Percentiles rank a stretch among this genome's conserved stretches.
Evolutionary conservation across 1,140 invertebrate genomes (phyloP).

Genomic region (Oryctes rhinoceros): DNA sequence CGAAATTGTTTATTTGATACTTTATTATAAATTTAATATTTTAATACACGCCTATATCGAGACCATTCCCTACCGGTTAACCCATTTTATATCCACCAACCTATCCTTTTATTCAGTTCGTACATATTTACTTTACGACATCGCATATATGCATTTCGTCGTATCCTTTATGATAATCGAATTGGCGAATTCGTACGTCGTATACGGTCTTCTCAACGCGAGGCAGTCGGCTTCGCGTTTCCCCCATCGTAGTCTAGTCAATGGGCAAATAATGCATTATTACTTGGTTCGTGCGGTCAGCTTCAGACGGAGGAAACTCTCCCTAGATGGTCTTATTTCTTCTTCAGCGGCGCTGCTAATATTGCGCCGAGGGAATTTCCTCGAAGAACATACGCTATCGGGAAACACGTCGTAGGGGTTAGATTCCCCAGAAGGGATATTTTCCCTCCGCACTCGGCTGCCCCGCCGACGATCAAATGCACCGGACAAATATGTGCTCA

Average conservation of each 20-base stretch:
- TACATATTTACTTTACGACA: too few relatives aligned
- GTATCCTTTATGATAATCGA: slow-evolving; percentile 9
- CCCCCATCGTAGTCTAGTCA: neutral
- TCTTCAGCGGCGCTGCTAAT: neutral
- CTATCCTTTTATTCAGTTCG: too few relatives aligned
- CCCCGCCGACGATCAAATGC: neutral
- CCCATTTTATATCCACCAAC: too few relatives aligned
- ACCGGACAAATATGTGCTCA: neutral
- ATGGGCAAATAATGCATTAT: slow-evolving; percentile 7
- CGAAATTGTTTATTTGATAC: too few relatives aligned
- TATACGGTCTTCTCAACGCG: neutral
- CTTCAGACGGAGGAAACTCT: neutral
- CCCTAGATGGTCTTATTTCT: slow-evolving; percentile 9
- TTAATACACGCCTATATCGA: too few relatives aligned
- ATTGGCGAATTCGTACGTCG: neutral
- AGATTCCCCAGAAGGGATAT: slow-evolving; percentile 13
- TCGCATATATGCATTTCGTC: too few relatives aligned
- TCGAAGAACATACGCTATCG: slow-evolving; percentile 2
- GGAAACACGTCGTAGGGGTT: neutral
- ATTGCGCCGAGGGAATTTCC: slow-evolving; percentile 2
- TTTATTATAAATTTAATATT: too few relatives aligned
- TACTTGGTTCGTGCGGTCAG: slow-evolving; percentile 13
- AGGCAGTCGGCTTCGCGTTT: neutral
- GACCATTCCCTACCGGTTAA: too few relatives aligned
- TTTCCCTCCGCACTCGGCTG: neutral